A percentile compares a stretch with the other conserved stretches of the same genome.
Conservation (phyloP, 2,797 vertebrate species). For the Halcyon leucocephala region DNA sequence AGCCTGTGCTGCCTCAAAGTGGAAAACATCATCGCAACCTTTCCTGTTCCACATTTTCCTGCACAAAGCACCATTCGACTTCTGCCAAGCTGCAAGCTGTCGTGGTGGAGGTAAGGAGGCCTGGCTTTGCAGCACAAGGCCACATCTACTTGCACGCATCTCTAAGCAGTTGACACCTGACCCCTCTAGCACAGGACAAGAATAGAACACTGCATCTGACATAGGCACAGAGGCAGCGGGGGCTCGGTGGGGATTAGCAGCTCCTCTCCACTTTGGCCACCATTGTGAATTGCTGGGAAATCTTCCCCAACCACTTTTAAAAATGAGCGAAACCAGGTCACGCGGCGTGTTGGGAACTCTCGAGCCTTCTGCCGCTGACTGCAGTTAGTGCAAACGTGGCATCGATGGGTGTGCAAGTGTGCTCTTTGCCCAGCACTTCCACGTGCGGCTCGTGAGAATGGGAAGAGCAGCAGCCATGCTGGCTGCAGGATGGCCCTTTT, state of each 20-base stretch:
- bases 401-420: accelerated
- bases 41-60: accelerated
- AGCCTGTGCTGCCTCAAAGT: neutral
- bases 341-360: accelerated
- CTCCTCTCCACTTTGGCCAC: neutral
- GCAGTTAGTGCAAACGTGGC: neutral
- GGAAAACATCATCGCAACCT: neutral
- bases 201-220: neutral
- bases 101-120: neutral
- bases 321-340: neutral
- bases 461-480: neutral
- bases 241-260: accelerated
- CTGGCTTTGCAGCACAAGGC: neutral
- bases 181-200: neutral
- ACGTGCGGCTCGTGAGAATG: accelerated
- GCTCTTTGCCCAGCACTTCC: neutral
- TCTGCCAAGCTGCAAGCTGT: neutral
- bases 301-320: neutral
- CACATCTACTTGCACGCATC: neutral
- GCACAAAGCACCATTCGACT: accelerated
- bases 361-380: neutral
- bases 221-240: neutral
- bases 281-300: neutral
- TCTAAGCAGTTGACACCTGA: neutral
- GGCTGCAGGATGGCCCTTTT: neutral